Base-by-base conservation (phyloP, 2,797 vertebrate genomes). In the Ispidina lecontei region DNA sequence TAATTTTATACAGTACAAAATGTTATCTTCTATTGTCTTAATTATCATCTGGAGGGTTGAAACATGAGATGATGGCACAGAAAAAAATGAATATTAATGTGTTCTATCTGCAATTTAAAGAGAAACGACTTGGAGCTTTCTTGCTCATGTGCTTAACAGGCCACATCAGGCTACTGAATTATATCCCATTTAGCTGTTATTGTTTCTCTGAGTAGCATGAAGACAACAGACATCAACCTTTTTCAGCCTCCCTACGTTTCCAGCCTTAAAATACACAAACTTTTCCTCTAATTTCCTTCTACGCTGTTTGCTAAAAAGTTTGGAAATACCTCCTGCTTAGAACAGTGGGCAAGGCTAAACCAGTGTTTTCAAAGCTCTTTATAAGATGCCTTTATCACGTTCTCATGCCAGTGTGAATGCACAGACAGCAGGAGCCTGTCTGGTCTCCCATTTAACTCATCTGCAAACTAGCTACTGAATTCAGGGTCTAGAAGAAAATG, bases 21-120 rank as follows among this genome's bases (percentile, higher is more conserved):
- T 92, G 95, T 92, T 94, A 91, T 95, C 92, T 95, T 85, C 89
- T 79, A 76, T 93, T 94, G 89, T 96, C 91, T 96, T 96, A 97
- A 96, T 97, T 97, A 94, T 93, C 87, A 95, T 94, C 90, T 89
- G 84, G 76, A 95, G 94, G 71, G 55, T 52, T 95, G 94, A 96
- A 93, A 87, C 88, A 91, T 16, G 72, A 95, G 81, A 91, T 0
- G 35, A 71, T 65, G 51, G 80, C 93, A 88, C 37, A 69, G 76
- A 78, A 73, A 55, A 82, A 84, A 84, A 96, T 87, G 56, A 93
- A 94, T 94, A 96, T 96, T 96, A 85, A 96, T 95, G 71, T 20
- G 6, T 76, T 84, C 74, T 80, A 55, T 58, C 93, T 86, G 74
- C 49, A 89, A 60, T 79, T 92, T 94, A 90, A 93, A 92, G 72